phyloP scores from a whole-genome alignment of 2,113 vertebrate species.

The Papio anubis region DNA sequence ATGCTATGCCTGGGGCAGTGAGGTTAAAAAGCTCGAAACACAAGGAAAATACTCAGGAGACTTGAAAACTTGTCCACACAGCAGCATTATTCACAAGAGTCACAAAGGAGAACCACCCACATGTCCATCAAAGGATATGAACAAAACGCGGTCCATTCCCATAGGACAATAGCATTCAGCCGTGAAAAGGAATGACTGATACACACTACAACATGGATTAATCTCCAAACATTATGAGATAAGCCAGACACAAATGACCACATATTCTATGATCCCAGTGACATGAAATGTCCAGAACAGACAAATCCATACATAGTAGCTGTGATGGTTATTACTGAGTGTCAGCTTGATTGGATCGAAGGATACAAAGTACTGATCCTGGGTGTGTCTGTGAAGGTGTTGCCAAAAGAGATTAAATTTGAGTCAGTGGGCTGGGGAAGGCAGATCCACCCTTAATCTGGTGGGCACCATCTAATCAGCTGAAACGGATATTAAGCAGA shows the following conservation, averaged over 20 bases:
- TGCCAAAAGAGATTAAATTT: no score
- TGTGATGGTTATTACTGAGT: no score
- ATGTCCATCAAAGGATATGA: background rate
- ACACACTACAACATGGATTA: background rate
- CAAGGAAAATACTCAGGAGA: background rate
- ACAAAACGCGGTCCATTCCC: background rate
- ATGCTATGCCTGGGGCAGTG: fast-evolving
- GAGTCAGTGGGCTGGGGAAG: no score
- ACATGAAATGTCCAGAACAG: background rate
- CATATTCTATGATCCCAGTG: no score
- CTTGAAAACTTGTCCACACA: background rate
- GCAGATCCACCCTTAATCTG: no score
- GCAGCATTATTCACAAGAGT: no score
- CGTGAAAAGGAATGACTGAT: background rate
- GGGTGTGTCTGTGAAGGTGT: no score
- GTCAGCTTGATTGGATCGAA: no score
- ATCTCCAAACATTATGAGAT: background rate
- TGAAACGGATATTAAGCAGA: no score
- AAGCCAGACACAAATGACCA: background rate
- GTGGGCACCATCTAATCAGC: no score
- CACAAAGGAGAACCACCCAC: background rate
- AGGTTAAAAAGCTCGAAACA: background rate
- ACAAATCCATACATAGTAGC: background rate
- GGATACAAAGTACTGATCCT: no score
- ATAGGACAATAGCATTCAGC: background rate